Evolutionary conservation across 2,888 invertebrate species (phyloP), one percentile per base, ranked within the genome.

Genomic region (Spodoptera exigua): DNA sequence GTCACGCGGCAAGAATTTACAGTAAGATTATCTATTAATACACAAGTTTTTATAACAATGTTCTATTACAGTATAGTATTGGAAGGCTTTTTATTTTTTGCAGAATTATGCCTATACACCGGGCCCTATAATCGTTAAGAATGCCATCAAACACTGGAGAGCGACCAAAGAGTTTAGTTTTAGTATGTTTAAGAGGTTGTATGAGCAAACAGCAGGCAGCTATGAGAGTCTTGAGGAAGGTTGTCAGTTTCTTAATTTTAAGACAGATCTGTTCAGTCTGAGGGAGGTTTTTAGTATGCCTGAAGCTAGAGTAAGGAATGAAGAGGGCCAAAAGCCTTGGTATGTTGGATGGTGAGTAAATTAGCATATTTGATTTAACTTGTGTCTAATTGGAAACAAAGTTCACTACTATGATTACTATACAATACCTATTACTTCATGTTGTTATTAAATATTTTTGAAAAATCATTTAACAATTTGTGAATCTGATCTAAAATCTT

Each of bases 241-340:
- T 76, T 98, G 98, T 78, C 98, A 98, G 84, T 98, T 98, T 90
- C 95, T 98, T 51, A 97, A 97, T 80, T 98, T 98, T 85, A 96
- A 97, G 86, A 97, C 97, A 14, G 96, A 98, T 87, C 95, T 98
- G 77, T 96, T 96, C 76, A 95, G 96, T 21, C 85, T 98, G 58
- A 93, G 95, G 62, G 97, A 98, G 84, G 97, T 98, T 11, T 97
- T 98, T 82, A 92, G 95, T 62, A 97, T 97, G 97, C 95, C 96
- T 5, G 89, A 95, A 44, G 94, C 94, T 51, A 95, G 97, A 81
- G 95, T 96, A 4, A 90, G 86, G 27, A 95, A 96, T 88, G 91
- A 95, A 36, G 93, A 93, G 12, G 95, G 96, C 1, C 94, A 96
- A 77, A 91, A 95, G 54, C 96, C 97, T 1, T 98, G 98, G 98